Percentiles rank a stretch among this genome's conserved stretches.
These are phyloP conservation scores for Mamestra brassicae DNA, from an alignment of 2,888 invertebrate genomes.

Conservation along the genomic window DNA sequence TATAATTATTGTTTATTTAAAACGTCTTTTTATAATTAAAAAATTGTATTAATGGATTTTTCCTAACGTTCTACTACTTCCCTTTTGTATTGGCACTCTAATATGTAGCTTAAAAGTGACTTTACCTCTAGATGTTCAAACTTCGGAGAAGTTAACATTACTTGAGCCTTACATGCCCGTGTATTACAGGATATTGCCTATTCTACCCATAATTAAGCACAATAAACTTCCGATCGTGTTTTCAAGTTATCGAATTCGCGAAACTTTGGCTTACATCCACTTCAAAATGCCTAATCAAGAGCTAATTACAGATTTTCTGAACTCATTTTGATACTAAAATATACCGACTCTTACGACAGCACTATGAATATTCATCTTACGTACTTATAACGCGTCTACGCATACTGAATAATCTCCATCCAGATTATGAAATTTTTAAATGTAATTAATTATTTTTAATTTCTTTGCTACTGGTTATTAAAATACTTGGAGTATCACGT, in stretches of 20 bases:
- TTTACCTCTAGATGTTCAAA: neutral
- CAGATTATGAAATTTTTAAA: conserved; percentile 31
- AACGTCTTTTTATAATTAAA: too few relatives aligned
- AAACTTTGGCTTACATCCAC: neutral
- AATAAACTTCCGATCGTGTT: neutral
- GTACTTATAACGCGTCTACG: conserved; percentile 26
- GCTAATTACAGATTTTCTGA: conserved; percentile 16
- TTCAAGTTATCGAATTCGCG: neutral
- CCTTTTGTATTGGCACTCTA: neutral
- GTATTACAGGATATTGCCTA: neutral
- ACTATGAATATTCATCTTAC: conserved; percentile 47
- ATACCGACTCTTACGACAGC: conserved; percentile 5
- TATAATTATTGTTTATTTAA: too few relatives aligned
- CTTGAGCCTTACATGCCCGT: neutral
- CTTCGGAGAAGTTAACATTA: neutral
- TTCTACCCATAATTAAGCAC: neutral
- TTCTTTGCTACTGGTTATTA: conserved; percentile 25
- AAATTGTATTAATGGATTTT: too few relatives aligned
- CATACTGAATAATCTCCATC: conserved; percentile 36
- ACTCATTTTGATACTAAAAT: conserved; percentile 12
- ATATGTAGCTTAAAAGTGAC: neutral
- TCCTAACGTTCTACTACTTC: too few relatives aligned
- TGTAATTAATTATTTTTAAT: conserved; percentile 30
- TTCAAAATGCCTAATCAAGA: conserved; percentile 3
- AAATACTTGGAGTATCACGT: conserved; percentile 25